phyloP scores from a whole-genome alignment of 2,888 invertebrate species.

The Hecatera dysodea region DNA sequence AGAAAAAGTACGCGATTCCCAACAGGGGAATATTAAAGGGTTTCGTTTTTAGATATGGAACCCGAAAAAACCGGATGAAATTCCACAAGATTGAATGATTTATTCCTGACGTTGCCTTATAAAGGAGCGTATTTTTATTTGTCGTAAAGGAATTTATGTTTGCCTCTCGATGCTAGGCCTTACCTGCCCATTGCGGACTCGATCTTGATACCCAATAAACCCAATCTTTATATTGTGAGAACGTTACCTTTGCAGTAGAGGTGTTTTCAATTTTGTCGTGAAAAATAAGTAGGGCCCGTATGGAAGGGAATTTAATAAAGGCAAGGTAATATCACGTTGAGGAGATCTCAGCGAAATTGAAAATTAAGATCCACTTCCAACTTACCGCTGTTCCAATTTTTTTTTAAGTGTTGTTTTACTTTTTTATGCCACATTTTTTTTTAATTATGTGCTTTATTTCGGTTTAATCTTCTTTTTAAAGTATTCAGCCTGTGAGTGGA shows the following conservation, averaged over 20 bases:
- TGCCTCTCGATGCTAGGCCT: constrained; percentile 72
- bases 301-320: constrained; percentile 83
- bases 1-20: constrained; percentile 47
- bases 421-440: constrained; percentile 50
- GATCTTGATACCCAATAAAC: constrained; percentile 82
- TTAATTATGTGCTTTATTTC: not conserved
- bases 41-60: constrained; percentile 57
- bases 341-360: constrained; percentile 80
- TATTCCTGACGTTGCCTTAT: constrained; percentile 78
- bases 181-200: constrained; percentile 77
- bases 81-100: constrained; percentile 85
- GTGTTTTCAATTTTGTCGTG: constrained; percentile 86
- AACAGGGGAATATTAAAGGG: constrained; percentile 55
- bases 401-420: constrained; percentile 67
- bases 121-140: constrained; percentile 84
- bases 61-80: constrained; percentile 66
- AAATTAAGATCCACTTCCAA: constrained; percentile 80
- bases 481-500: constrained; percentile 1
- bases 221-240: constrained; percentile 86
- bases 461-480: constrained; percentile 6
- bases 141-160: constrained; percentile 88
- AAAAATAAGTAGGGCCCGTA: constrained; percentile 79
- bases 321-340: constrained; percentile 77
- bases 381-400: constrained; percentile 65
- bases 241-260: constrained; percentile 78